Evolutionary conservation across 2,113 vertebrate species (phyloP), one percentile per base, ranked within the genome.

Genomic region (Oreocharis arfaki): DNA sequence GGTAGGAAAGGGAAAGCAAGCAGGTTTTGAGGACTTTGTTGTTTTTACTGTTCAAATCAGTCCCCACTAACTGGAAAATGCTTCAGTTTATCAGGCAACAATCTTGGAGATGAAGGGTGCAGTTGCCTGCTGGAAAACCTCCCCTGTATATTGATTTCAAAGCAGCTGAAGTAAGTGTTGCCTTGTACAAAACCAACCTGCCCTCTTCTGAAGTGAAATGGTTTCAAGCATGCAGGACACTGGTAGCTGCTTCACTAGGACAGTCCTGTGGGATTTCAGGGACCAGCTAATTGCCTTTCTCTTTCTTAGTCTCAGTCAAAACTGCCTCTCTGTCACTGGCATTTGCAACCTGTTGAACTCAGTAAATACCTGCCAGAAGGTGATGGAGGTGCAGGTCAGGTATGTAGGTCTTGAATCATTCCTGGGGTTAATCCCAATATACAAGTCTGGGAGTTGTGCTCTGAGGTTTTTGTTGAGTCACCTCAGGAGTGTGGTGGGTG

Each of bases 251-350:
- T 42, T 73, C n/a, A 19, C 32, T 20, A 5, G 84, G 33, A 28
- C 37, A 67, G 30, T 64, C 37, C 77, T 37, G 26, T 46, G 61
- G 53, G n/a, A 18, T 87, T 84, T 68, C 70, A 41, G 47, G 47
- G 16, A 46, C 24, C 44, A 37, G 12, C 68, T 83, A 53, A 89
- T 68, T 90, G 44, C 20, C 41, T 61, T 57, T 47, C 32, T 77
- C 67, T 67, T 69, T 88, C 46, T 13, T 84, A 99, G 99, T 80
- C 97, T 99, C 97, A 98, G 98, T 12, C 92, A 97, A 71, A 99
- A 99, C 76, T 15, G 7, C 81, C 96, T 98, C 32, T 97, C 98
- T 24, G 37, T 92, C 65, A 23, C 95, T 2, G 98, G 98, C 39
- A 41, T 98, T 37, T 80, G 92, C 69, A 87, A 27, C 30, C 96